phyloP scores from a whole-genome alignment of 2,797 vertebrate species.

The Ctenosaura bakeri region DNA sequence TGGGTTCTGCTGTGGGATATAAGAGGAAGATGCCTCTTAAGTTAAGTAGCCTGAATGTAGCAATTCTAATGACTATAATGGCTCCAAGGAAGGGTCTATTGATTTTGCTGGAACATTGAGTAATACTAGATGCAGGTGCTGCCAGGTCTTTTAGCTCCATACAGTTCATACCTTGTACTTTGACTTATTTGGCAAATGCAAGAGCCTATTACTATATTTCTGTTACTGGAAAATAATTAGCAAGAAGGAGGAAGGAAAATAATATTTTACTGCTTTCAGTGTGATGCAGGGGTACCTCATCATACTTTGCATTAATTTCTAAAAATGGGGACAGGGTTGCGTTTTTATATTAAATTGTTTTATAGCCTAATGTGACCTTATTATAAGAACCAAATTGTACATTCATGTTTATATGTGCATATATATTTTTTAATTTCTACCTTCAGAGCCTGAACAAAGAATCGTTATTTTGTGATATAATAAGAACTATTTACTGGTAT shows the following conservation, averaged over 20 bases:
- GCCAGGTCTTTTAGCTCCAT: not conserved
- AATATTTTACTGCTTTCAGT: conserved; percentile 63
- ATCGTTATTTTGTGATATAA: conserved; percentile 72
- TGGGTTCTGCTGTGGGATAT: not conserved
- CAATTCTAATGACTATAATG: conserved; percentile 4
- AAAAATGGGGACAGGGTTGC: conserved; percentile 67
- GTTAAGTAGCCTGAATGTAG: not conserved
- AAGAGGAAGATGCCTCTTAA: not conserved
- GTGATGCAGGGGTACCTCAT: conserved; percentile 48
- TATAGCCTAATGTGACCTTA: conserved; percentile 61
- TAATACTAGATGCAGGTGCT: conserved; percentile 16
- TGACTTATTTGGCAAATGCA: conserved; percentile 31
- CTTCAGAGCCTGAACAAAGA: conserved; percentile 73
- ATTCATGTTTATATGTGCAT: conserved; percentile 49
- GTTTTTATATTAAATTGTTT: conserved; percentile 70
- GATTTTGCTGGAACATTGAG: not conserved
- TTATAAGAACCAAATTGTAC: conserved; percentile 58
- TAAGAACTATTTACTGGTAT: conserved; percentile 77
- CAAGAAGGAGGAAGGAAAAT: conserved; percentile 68
- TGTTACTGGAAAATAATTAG: conserved; percentile 62
- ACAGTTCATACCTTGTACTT: conserved; percentile 31
- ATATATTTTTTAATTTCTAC: conserved; percentile 72
- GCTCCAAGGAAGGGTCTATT: not conserved
- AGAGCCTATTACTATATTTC: conserved; percentile 42
- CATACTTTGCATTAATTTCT: conserved; percentile 68